Conservation (phyloP, 2,888 invertebrate genomes). For the Leptopilina myrica region DNA sequence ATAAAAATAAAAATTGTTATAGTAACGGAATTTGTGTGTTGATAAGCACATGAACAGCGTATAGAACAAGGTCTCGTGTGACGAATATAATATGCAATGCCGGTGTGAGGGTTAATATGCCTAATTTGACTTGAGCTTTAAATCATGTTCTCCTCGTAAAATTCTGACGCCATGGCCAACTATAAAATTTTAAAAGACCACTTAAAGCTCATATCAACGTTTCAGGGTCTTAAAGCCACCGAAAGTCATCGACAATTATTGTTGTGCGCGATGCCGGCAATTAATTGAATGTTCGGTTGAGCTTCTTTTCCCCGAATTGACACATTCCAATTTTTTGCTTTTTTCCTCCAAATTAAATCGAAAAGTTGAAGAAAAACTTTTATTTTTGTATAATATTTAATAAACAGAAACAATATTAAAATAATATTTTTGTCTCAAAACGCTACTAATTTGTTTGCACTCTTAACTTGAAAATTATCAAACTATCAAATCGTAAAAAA, state of each 20-base stretch:
- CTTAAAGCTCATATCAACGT: constrained; percentile 51
- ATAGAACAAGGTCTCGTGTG: constrained; percentile 22
- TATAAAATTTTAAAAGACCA: constrained; percentile 52
- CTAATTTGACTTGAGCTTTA: constrained; percentile 48
- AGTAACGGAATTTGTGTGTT: not conserved
- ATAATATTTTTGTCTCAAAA: too few species aligned
- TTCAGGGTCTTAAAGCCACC: constrained; percentile 54
- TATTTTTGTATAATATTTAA: too few species aligned
- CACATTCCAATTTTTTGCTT: too few species aligned
- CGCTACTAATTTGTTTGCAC: too few species aligned
- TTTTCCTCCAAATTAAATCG: too few species aligned
- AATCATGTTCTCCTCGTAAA: constrained; percentile 55
- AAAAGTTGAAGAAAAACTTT: not conserved
- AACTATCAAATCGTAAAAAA: too few species aligned
- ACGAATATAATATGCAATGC: constrained; percentile 4
- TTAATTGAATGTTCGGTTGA: not conserved
- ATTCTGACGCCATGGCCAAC: constrained; percentile 54
- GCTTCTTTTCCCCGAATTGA: too few species aligned
- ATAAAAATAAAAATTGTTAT: too few species aligned
- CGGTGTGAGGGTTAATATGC: constrained; percentile 40
- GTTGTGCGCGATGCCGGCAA: not conserved
- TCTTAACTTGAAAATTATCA: too few species aligned
- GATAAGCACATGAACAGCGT: not conserved
- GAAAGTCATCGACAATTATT: constrained; percentile 51
- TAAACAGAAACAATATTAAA: too few species aligned